Evolutionary conservation across 1,140 invertebrate genomes (phyloP).

Genomic region (Drosophila rhopaloa): DNA sequence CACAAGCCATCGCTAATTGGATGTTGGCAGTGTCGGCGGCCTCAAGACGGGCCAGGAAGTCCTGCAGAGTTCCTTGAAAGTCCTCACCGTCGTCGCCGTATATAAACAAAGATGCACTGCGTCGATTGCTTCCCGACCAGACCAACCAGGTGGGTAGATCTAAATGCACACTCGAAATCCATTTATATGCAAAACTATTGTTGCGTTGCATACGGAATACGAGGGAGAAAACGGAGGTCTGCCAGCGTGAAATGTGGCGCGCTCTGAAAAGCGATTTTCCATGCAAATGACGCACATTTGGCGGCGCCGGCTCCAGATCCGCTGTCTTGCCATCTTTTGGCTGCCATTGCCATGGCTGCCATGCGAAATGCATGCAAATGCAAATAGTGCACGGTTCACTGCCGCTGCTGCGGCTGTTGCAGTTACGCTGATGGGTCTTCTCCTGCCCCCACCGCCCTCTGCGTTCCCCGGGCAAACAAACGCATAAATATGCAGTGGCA

Average conservation of each 20-base stretch:
- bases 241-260: slow-evolving; percentile 51
- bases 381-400: slow-evolving; percentile 68
- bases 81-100: slow-evolving; percentile 35
- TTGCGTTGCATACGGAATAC: slow-evolving; percentile 82
- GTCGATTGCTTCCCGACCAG: background rate
- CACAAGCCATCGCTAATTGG: slow-evolving; percentile 52
- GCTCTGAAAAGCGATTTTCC: slow-evolving; percentile 71
- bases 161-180: slow-evolving; percentile 81
- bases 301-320: slow-evolving; percentile 35
- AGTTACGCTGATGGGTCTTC: slow-evolving; percentile 33
- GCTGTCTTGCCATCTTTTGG: slow-evolving; percentile 67
- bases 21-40: slow-evolving; percentile 2
- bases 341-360: slow-evolving; percentile 65
- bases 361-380: slow-evolving; percentile 80
- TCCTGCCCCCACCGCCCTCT: background rate
- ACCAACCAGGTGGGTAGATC: slow-evolving; percentile 59
- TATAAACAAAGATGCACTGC: slow-evolving; percentile 63
- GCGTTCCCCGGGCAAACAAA: slow-evolving; percentile 62
- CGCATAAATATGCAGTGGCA: slow-evolving; percentile 76
- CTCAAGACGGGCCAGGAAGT: slow-evolving; percentile 17
- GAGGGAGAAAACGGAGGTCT: slow-evolving; percentile 12
- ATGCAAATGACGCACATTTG: slow-evolving; percentile 82
- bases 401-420: slow-evolving; percentile 49
- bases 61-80: slow-evolving; percentile 31
- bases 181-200: slow-evolving; percentile 84